A percentile compares a stretch with the other conserved stretches of the same genome.
phyloP scores from a whole-genome alignment of 2,113 vertebrate genomes.

The Saccopteryx leptura region DNA sequence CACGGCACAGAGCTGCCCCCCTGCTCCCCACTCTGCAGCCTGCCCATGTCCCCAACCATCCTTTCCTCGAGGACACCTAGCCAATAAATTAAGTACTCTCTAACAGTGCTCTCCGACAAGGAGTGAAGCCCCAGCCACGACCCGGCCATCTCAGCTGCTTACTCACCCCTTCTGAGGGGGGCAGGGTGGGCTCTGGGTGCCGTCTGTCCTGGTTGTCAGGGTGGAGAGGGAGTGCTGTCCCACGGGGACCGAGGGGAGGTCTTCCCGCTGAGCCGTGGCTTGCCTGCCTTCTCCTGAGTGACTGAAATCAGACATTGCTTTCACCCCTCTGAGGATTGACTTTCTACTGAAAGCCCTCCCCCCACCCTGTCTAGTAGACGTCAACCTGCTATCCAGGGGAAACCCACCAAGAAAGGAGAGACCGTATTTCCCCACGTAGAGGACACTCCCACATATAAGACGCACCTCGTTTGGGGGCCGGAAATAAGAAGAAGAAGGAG shows the following conservation, averaged over 20 bases:
- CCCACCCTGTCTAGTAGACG: too few relatives aligned
- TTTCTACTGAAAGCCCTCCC: background rate
- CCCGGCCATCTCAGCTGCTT: background rate
- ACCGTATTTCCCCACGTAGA: too few relatives aligned
- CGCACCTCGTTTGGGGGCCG: too few relatives aligned
- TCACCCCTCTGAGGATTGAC: background rate
- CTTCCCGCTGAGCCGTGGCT: background rate
- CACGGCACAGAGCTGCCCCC: background rate
- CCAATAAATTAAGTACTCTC: too few relatives aligned
- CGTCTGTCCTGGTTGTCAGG: background rate
- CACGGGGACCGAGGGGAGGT: background rate
- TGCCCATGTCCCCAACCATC: background rate
- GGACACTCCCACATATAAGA: too few relatives aligned
- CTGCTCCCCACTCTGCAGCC: background rate
- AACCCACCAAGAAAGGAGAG: background rate
- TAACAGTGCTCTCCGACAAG: background rate
- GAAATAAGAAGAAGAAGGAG: too few relatives aligned
- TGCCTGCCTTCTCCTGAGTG: background rate
- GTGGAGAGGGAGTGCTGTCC: background rate
- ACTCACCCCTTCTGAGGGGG: too few relatives aligned
- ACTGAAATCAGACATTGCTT: background rate
- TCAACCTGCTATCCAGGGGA: background rate
- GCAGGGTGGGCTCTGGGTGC: background rate
- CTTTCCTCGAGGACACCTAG: background rate
- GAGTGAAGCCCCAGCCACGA: background rate